phyloP scores from a whole-genome alignment of 2,113 vertebrate genomes.

The Panthera tigris region DNA sequence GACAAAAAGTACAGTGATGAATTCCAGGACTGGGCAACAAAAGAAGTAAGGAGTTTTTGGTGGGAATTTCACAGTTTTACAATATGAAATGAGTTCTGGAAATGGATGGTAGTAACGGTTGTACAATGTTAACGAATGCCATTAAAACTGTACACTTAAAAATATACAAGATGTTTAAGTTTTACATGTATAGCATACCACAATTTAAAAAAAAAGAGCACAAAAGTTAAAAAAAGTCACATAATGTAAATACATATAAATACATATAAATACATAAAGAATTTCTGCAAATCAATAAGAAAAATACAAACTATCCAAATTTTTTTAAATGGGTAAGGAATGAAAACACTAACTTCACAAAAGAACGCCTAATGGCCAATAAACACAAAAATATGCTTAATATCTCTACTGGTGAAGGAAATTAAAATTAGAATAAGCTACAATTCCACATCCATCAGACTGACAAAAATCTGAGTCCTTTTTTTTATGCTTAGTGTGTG shows the following conservation, averaged over 20 bases:
- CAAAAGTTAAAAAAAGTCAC: slow-evolving; percentile 12
- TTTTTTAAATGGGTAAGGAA: neutral
- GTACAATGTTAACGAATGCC: neutral
- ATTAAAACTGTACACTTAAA: neutral
- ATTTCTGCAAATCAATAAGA: neutral
- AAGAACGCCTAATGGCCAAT: neutral
- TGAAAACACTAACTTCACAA: neutral
- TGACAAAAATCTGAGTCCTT: neutral
- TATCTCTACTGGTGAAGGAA: neutral
- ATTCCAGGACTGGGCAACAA: neutral
- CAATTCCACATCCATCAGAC: neutral
- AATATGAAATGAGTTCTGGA: neutral
- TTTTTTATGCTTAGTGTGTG: too few species aligned
- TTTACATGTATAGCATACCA: neutral
- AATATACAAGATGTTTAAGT: neutral
- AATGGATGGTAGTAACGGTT: neutral
- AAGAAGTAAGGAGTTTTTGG: neutral
- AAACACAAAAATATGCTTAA: neutral
- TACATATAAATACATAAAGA: neutral
- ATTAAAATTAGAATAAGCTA: slow-evolving; percentile 22
- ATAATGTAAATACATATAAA: neutral
- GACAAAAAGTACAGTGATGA: neutral
- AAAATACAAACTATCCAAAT: neutral
- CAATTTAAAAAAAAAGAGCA: neutral
- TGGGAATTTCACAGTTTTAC: neutral